Evolutionary conservation across 2,113 vertebrate species (phyloP).

Genomic region (Urocynchramus pylzowi): DNA sequence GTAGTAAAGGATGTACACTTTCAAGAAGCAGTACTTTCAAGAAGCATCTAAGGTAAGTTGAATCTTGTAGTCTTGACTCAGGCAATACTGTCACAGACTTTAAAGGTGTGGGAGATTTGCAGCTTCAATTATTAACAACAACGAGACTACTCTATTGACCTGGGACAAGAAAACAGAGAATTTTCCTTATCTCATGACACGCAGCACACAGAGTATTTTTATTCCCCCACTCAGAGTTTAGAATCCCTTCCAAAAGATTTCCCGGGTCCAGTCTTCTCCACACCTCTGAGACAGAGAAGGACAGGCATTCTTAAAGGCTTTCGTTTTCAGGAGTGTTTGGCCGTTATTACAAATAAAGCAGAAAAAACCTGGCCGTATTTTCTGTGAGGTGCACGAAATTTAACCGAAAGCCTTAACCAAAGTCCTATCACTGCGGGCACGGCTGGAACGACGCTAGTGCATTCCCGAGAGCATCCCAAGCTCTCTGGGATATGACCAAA

Average conservation of each 20-base stretch:
- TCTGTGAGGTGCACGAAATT: background rate
- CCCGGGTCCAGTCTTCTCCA: background rate
- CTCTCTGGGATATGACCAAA: rapidly evolving
- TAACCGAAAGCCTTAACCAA: too few relatives aligned
- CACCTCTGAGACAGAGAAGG: background rate
- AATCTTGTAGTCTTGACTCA: background rate
- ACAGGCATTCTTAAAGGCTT: background rate
- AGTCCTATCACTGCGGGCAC: background rate
- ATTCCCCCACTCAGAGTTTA: background rate
- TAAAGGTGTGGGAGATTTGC: background rate
- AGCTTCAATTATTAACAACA: background rate
- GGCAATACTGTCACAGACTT: background rate
- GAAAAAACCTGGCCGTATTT: background rate
- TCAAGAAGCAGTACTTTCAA: background rate
- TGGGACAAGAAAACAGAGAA: background rate
- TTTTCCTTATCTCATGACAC: background rate
- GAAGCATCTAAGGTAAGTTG: background rate
- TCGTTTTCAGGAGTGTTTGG: background rate
- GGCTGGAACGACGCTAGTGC: rapidly evolving
- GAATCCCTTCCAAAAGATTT: background rate
- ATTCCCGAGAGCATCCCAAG: background rate
- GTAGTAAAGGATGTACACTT: background rate
- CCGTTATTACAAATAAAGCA: background rate
- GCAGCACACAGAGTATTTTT: too few relatives aligned
- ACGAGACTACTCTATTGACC: rapidly evolving